Conservation (phyloP, 2,888 invertebrate genomes). For the Melanostoma scalare region DNA sequence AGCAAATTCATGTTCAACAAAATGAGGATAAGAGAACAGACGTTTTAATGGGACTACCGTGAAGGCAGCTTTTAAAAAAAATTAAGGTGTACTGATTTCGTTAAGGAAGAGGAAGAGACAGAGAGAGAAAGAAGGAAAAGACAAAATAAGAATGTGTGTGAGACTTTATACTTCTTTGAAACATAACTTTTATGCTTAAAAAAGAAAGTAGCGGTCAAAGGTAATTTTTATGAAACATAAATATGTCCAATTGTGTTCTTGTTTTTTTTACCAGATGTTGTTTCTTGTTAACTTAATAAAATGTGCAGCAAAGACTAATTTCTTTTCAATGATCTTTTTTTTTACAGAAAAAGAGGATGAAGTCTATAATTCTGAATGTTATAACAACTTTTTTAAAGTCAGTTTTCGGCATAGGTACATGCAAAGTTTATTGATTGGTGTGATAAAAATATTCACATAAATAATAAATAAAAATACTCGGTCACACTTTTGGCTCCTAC, state of each 20-base stretch:
- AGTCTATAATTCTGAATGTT: no score
- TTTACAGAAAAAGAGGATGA: no score
- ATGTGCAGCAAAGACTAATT: constrained; percentile 13
- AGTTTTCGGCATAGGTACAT: no score
- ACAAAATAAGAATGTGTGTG: constrained; percentile 15
- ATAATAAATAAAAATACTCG: no score
- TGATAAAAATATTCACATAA: no score
- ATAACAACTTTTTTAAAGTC: no score
- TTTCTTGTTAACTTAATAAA: constrained; percentile 36
- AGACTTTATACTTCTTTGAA: constrained; percentile 12
- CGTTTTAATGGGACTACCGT: constrained; percentile 43
- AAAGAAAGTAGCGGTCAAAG: constrained; percentile 28
- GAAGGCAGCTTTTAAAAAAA: constrained; percentile 33
- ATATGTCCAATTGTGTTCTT: constrained; percentile 52
- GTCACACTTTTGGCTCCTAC: no score
- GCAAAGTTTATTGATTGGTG: no score
- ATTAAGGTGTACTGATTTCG: constrained; percentile 39
- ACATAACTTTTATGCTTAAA: constrained; percentile 8
- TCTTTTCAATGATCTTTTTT: not conserved
- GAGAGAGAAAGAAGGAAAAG: constrained; percentile 17
- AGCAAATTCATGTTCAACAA: constrained; percentile 42
- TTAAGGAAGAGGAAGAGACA: constrained; percentile 33
- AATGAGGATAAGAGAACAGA: constrained; percentile 48
- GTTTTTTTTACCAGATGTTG: constrained; percentile 9
- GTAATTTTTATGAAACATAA: constrained; percentile 37